Evolutionary conservation across 2,797 vertebrate genomes (phyloP).

Genomic region (Oryzias dopingdopingensis): DNA sequence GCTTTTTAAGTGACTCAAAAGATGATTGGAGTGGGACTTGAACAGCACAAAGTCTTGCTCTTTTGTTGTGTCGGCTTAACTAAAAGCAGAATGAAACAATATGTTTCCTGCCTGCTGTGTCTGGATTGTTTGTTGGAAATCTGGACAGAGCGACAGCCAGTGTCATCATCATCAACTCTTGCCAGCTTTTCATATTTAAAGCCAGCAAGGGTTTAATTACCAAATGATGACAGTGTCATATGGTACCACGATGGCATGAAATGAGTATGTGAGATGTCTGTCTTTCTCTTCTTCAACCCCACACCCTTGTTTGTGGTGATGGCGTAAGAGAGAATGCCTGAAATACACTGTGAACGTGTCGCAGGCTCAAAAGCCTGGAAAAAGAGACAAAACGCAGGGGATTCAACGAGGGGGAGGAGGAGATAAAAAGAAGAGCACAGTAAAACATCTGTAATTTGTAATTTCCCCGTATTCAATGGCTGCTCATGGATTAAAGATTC

Average conservation of each 20-base stretch:
- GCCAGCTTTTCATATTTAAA: constrained; percentile 97
- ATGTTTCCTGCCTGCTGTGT: constrained; percentile 68
- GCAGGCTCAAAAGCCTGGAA: constrained; percentile 74
- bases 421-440: constrained; percentile 82
- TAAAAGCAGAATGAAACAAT: constrained; percentile 64
- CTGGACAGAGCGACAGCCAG: constrained; percentile 77
- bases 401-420: constrained; percentile 19
- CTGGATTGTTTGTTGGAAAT: constrained; percentile 67
- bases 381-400: constrained; percentile 77
- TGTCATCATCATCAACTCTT: constrained; percentile 79
- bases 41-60: no score
- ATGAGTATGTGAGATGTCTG: constrained; percentile 68
- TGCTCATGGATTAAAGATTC: constrained; percentile 99
- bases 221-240: constrained; percentile 94
- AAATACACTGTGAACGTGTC: constrained; percentile 43
- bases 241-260: constrained; percentile 88
- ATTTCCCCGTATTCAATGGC: constrained; percentile 98
- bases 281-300: constrained; percentile 3
- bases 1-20: no score
- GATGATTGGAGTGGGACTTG: no score
- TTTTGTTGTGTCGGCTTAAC: constrained; percentile 31
- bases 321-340: constrained; percentile 32
- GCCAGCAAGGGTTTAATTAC: constrained; percentile 92
- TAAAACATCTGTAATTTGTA: constrained; percentile 99
- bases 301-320: constrained; percentile 43